Percentiles rank a stretch among this genome's conserved stretches.
phyloP scores from a whole-genome alignment of 2,797 vertebrate species.

The Gymnoscopelus braueri region DNA sequence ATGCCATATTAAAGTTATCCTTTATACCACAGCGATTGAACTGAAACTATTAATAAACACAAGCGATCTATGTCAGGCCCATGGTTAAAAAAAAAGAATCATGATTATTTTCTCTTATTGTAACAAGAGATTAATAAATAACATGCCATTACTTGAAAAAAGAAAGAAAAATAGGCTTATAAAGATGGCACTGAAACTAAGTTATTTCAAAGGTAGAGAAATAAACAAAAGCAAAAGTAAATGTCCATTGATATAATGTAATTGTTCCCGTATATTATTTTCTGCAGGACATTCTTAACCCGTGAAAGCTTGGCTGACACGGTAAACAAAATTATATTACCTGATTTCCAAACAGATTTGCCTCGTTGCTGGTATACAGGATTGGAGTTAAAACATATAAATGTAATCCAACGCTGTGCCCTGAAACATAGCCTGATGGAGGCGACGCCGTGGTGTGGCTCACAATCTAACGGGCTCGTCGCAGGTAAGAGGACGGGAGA shows the following conservation, averaged over 20 bases:
- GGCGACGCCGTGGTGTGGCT: slow-evolving; percentile 59
- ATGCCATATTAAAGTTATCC: no score
- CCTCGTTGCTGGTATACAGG: not conserved
- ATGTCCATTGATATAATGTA: no score
- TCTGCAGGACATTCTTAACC: no score
- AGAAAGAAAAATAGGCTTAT: slow-evolving; percentile 1
- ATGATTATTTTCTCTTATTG: slow-evolving; percentile 1
- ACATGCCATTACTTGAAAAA: no score
- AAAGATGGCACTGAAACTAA: not conserved
- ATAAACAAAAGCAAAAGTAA: no score
- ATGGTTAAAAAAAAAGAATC: slow-evolving; percentile 5
- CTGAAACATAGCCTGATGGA: slow-evolving; percentile 76
- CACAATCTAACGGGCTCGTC: slow-evolving; percentile 27
- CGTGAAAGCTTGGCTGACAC: no score
- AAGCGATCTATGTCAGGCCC: slow-evolving; percentile 3
- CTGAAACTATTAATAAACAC: slow-evolving; percentile 15
- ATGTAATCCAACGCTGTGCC: slow-evolving; percentile 62
- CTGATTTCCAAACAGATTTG: not conserved
- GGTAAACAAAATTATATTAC: no score
- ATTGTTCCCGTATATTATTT: no score
- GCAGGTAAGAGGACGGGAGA: slow-evolving; percentile 19
- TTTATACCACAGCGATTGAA: no score
- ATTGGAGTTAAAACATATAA: not conserved
- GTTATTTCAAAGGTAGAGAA: no score
- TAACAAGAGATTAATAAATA: not conserved